Evolutionary conservation across 1,140 invertebrate species (phyloP), one percentile per base, ranked within the genome.

Genomic region (Panagrolaimus sp.): DNA sequence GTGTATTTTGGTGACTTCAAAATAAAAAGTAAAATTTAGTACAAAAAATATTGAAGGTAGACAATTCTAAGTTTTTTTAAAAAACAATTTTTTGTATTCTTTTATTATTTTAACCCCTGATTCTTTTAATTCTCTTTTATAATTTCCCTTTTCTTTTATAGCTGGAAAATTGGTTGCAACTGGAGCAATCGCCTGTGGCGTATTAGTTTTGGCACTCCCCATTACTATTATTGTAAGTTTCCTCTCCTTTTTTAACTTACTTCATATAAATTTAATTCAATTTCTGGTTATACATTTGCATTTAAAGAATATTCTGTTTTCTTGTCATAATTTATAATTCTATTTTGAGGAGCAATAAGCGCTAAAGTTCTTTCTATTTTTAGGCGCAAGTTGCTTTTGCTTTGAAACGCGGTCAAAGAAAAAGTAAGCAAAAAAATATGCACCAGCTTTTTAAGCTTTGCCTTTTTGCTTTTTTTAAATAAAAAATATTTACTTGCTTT

Each of bases 141-240:
- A 38, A 38, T 38, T 38, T 38, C 7, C n/a, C 17, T 9, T 9
- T 14, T 65, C 8, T 68, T 12, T 45, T 77, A 63, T 55, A 74
- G 73, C 74, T 26, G 78, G 78, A 63, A 80, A 80, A 70, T 63
- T 80, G 7, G 74, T 80, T 3, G 79, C 78, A 8, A 80, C 75
- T 28, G 74, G 77, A 65, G 77, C 79, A 17, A 82, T 82, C 28
- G 69, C 71, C 10, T 78, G 77, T 55, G 78, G 78, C 44, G 81
- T 82, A 5, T 70, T 82, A 10, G 80, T 82, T 14, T 68, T 81
- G 24, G 79, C 80, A 14, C 69, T 82, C n/a, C 80, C 80, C 0
- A 82, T 82, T 67, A 83, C 80, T 28, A 82, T 82, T 43, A 83
- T 82, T 45, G 80, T 81, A 52, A 71, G 72, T 75, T 62, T 32